These are phyloP conservation scores for Dreissena rostriformis DNA, from an alignment of 1,140 invertebrate species.

Conservation along the genomic window DNA sequence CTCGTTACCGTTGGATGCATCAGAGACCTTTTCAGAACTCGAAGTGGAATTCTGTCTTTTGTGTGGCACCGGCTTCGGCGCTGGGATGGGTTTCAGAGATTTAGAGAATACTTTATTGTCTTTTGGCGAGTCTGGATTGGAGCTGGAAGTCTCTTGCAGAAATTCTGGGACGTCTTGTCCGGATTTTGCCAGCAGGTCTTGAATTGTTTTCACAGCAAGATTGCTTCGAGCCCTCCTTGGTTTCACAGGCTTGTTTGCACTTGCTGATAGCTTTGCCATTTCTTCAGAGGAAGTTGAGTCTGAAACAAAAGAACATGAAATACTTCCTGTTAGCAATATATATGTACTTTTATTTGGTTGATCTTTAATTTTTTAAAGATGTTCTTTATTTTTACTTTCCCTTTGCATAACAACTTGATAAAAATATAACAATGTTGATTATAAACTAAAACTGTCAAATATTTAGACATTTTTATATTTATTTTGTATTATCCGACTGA, in stretches of 20 bases:
- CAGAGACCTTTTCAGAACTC: constrained; percentile 42
- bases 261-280: not conserved
- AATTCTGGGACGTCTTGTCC: not conserved
- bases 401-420: too few species aligned
- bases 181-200: constrained; percentile 33
- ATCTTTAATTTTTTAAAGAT: too few species aligned
- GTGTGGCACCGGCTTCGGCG: constrained; percentile 4
- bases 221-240: constrained; percentile 11
- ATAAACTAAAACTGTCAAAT: too few species aligned
- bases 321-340: too few species aligned
- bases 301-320: too few species aligned
- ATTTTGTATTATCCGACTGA: too few species aligned
- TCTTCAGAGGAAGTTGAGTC: constrained; percentile 48
- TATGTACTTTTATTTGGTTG: too few species aligned
- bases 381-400: too few species aligned
- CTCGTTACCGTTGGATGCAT: not conserved
- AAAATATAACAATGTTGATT: too few species aligned
- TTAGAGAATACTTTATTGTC: constrained; percentile 36
- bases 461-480: too few species aligned
- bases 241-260: constrained; percentile 9
- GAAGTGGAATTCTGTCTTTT: constrained; percentile 52
- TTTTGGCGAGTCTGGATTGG: constrained; percentile 60
- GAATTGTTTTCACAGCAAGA: constrained; percentile 31
- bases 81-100: constrained; percentile 1
- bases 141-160: constrained; percentile 53